Evolutionary conservation across 2,888 invertebrate genomes (phyloP).

Genomic region (Plutella xylostella): DNA sequence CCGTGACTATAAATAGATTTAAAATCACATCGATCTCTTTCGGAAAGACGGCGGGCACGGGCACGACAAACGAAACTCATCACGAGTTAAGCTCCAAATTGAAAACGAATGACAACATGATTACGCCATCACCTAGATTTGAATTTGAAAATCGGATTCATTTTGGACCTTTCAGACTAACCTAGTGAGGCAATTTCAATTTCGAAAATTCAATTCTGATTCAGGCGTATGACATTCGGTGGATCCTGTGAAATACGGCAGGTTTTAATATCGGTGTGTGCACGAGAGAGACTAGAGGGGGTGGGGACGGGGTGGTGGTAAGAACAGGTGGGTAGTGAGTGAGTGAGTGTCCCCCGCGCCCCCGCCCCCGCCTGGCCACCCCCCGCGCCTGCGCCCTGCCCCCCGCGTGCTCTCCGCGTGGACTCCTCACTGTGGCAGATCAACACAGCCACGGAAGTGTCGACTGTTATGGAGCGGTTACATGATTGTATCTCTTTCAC

Average conservation of each 20-base stretch:
- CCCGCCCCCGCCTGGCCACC: conserved; percentile 17
- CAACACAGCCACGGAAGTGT: background rate
- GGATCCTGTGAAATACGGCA: conserved; percentile 45
- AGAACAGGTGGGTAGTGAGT: conserved; percentile 8
- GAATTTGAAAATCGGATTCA: background rate
- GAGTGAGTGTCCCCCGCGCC: conserved; percentile 14
- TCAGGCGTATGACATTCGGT: conserved; percentile 38
- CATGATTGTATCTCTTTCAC: no score
- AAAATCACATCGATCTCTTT: no score
- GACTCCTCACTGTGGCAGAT: conserved; percentile 2
- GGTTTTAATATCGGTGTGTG: conserved; percentile 43
- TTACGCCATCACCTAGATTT: background rate
- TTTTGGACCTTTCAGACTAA: background rate
- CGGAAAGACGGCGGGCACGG: no score
- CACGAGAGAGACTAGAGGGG: conserved; percentile 32
- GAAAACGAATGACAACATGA: no score
- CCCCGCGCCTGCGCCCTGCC: conserved; percentile 54
- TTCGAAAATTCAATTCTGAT: conserved; percentile 39
- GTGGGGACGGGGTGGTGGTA: conserved; percentile 15
- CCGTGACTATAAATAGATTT: no score
- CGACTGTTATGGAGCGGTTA: no score
- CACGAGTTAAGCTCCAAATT: no score
- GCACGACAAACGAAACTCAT: no score
- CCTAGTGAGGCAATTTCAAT: conserved; percentile 13
- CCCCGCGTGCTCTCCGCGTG: conserved; percentile 59